Base-by-base conservation (phyloP, 2,888 invertebrate species). In the Allacma fusca region DNA sequence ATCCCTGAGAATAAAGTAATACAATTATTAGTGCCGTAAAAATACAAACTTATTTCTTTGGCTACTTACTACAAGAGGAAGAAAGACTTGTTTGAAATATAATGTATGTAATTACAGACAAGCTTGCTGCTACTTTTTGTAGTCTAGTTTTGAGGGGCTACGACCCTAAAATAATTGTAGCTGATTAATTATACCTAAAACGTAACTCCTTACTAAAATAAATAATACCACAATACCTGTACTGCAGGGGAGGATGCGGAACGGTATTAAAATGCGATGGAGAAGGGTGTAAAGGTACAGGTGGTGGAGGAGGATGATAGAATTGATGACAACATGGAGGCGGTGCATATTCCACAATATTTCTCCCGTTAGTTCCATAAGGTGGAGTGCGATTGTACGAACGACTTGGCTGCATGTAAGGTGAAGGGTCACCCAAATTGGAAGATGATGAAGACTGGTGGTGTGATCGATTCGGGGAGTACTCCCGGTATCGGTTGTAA, bases 221-320 rank as follows among this genome's bases (percentile, higher is more conserved):
- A n/a, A n/a, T n/a, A n/a, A n/a, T n/a, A n/a, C n/a, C n/a, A n/a
- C n/a, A n/a, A 76, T 74, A 83, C 83, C 83, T 80, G 79, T 83
- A 83, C 72, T 84, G 83, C 21, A 84, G 79, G 5, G 84, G 84
- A 40, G 84, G 84, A 79, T 84, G 84, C 13, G 84, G 84, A 78
- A 84, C 83, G 43, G 84, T 83, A 70, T 84, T 84, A 62, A 84
- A 84, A 78, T 84, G 84, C 23, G 82, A 81, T 44, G 83, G 83
- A 44, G 82, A 82, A 40, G 83, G 79, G 77, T 82, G 82, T 19
- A 82, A 80, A 68, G 82, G 81, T 72, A 81, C 79, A 13, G 82
- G 82, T 26, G 82, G 82, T 24, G 84, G 83, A 9, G 84, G 81
- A 4, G 82, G 81, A 79, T 82, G 83, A 75, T 84, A 83, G 74